Percentiles rank a stretch among this genome's conserved stretches.
phyloP scores from a whole-genome alignment of 2,113 vertebrate species.

The pig (Sus scrofa) region T2T-Sscrofa CM000816.6:54957001-54957500 shows the following conservation, averaged over 20 bases:
- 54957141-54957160: neutral
- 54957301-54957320: neutral
- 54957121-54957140: neutral
- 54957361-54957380: no score
- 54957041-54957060: neutral
- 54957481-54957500: neutral
- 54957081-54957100: neutral
- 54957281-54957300: neutral
- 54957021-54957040: neutral
- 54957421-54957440: neutral
- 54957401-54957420: neutral
- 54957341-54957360: neutral
- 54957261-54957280: neutral
- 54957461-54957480: neutral
- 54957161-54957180: neutral
- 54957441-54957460: neutral
- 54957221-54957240: conserved; percentile 8
- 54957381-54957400: neutral
- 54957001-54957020: neutral
- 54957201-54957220: conserved; percentile 68
- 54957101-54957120: neutral
- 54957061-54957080: neutral
- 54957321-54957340: neutral
- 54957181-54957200: conserved; percentile 39
- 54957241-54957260: neutral